Conservation (phyloP, 2,113 vertebrate genomes). For the Mustela lutreola region DNA sequence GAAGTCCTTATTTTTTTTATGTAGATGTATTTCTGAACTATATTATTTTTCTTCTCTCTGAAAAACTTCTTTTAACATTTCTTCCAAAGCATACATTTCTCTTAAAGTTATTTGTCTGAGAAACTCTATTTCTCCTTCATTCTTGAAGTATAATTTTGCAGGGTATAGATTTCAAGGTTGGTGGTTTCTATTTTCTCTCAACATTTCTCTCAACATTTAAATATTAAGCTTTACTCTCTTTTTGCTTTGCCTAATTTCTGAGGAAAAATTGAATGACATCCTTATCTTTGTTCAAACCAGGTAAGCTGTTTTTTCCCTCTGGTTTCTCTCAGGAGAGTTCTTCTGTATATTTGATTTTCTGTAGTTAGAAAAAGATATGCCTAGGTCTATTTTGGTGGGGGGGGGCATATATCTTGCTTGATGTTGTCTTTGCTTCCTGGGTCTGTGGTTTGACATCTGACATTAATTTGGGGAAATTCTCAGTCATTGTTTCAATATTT, state of each 20-base stretch:
- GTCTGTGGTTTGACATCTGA: background rate
- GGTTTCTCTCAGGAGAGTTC: background rate
- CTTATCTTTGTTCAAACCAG: background rate
- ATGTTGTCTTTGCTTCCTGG: background rate
- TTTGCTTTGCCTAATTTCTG: background rate
- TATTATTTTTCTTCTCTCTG: background rate
- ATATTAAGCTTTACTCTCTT: background rate
- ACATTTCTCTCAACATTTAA: background rate
- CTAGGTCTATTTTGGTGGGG: too few species aligned
- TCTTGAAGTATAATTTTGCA: background rate
- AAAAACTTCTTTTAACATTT: background rate
- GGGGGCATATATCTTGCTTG: background rate
- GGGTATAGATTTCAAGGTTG: background rate
- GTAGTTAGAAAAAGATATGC: background rate
- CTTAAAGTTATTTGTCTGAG: background rate
- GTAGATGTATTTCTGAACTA: background rate
- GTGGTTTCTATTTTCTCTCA: background rate
- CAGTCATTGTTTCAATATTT: background rate
- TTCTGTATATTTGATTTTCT: background rate
- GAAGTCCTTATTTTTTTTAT: background rate
- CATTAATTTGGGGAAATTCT: background rate
- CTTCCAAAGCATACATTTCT: background rate
- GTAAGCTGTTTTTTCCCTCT: background rate
- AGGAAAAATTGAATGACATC: background rate
- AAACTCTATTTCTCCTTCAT: background rate